These are phyloP conservation scores for Plectus sambesii DNA, from an alignment of 1,140 invertebrate genomes.

Conservation along the genomic window DNA sequence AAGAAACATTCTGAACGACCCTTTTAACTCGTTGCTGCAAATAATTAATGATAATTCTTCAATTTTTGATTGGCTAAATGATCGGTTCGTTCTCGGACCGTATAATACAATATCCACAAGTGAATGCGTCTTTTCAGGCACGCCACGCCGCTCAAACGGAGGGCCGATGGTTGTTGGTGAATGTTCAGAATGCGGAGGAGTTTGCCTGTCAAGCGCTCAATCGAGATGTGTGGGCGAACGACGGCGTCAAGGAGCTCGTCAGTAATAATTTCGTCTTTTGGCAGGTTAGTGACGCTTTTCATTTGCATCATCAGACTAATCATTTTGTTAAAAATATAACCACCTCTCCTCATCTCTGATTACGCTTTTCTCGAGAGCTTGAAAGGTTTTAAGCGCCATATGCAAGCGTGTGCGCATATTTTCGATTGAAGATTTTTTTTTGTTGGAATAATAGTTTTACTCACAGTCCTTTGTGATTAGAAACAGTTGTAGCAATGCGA, in stretches of 20 bases:
- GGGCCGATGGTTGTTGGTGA: slow-evolving; percentile 64
- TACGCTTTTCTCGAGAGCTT: no score
- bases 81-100: no score
- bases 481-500: no score
- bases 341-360: slow-evolving; percentile 4
- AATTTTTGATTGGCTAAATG: no score
- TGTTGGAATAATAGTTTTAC: no score
- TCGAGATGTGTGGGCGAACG: slow-evolving; percentile 64
- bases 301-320: slow-evolving; percentile 8
- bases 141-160: slow-evolving; percentile 53
- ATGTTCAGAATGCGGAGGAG: slow-evolving; percentile 64
- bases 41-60: no score
- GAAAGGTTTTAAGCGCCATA: no score
- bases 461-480: no score
- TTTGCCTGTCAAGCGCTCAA: slow-evolving; percentile 64
- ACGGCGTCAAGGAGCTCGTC: slow-evolving; percentile 57
- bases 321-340: neutral
- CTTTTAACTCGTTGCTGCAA: neutral
- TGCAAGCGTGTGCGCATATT: no score
- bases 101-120: slow-evolving; percentile 7
- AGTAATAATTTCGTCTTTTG: slow-evolving; percentile 64
- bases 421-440: no score
- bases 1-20: slow-evolving; percentile 6
- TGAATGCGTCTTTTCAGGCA: slow-evolving; percentile 22
- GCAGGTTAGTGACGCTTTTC: slow-evolving; percentile 59